Evolutionary conservation across 2,797 vertebrate genomes (phyloP).

Genomic region (Chloroceryle amazona): DNA sequence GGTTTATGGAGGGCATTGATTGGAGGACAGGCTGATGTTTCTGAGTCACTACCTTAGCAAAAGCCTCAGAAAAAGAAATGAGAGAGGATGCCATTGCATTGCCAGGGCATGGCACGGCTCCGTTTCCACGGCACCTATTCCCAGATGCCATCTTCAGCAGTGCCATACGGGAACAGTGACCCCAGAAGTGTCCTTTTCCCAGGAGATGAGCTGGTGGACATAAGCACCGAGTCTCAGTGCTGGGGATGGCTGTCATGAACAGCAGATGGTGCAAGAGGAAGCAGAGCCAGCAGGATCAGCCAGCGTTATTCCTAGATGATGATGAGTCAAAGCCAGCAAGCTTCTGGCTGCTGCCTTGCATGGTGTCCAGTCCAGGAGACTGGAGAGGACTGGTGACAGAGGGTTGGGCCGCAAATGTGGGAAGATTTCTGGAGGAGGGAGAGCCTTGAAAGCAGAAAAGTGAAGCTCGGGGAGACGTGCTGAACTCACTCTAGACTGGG

Average conservation of each 20-base stretch:
- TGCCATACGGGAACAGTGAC: not conserved
- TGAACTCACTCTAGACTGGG: conserved; percentile 41
- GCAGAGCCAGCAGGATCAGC: not conserved
- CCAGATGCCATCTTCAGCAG: not conserved
- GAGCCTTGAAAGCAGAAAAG: conserved; percentile 11
- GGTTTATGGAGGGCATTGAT: not conserved
- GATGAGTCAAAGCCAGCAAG: conserved; percentile 15
- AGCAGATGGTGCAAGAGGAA: conserved; percentile 28
- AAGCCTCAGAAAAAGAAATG: not conserved
- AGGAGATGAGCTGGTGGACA: not conserved
- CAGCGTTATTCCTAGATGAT: conserved; percentile 51
- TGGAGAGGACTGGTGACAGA: not conserved
- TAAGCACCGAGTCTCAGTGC: not conserved
- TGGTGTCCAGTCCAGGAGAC: conserved; percentile 33
- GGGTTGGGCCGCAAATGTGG: not conserved
- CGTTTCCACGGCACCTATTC: not conserved
- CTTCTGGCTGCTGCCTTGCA: conserved; percentile 32
- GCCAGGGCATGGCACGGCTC: not conserved
- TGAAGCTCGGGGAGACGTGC: not conserved
- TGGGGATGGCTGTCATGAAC: not conserved
- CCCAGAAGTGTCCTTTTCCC: not conserved
- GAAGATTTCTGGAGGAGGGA: conserved; percentile 15
- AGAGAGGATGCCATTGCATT: not conserved
- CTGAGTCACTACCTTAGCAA: not conserved
- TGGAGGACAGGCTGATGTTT: not conserved